Evolutionary conservation across 2,888 invertebrate genomes (phyloP).

Genomic region (Protula sp.): DNA sequence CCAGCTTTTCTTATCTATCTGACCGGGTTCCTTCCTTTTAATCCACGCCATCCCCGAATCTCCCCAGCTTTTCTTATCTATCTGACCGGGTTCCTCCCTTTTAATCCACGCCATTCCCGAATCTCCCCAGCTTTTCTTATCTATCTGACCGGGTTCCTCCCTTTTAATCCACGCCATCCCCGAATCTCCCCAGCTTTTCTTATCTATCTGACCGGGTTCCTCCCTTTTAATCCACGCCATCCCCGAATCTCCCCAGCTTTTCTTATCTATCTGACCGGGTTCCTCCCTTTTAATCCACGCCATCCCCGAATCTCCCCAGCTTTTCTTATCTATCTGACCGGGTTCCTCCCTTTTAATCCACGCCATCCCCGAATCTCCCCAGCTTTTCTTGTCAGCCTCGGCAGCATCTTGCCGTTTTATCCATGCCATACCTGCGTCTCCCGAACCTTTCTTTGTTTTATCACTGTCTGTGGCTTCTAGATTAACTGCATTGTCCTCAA

Average conservation of each 20-base stretch:
- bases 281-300: constrained; percentile 16
- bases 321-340: constrained; percentile 12
- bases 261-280: constrained; percentile 6
- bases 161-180: constrained; percentile 17
- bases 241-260: constrained; percentile 9
- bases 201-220: constrained; percentile 14
- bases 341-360: constrained; percentile 19
- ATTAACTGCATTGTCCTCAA: too few relatives aligned
- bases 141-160: neutral
- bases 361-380: constrained; percentile 17
- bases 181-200: constrained; percentile 14
- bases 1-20: constrained; percentile 14
- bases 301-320: constrained; percentile 16
- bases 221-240: constrained; percentile 16
- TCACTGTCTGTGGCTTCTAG: too few relatives aligned
- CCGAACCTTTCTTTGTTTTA: constrained; percentile 17
- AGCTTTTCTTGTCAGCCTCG: constrained; percentile 2
- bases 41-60: constrained; percentile 21
- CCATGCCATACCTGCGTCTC: constrained; percentile 16
- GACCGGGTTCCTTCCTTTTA: constrained; percentile 13
- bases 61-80: constrained; percentile 16
- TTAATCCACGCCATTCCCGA: neutral
- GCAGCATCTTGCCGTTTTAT: constrained; percentile 12
- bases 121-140: constrained; percentile 11
- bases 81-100: neutral